phyloP scores from a whole-genome alignment of 1,140 invertebrate species.

The Megathymus violae region DNA sequence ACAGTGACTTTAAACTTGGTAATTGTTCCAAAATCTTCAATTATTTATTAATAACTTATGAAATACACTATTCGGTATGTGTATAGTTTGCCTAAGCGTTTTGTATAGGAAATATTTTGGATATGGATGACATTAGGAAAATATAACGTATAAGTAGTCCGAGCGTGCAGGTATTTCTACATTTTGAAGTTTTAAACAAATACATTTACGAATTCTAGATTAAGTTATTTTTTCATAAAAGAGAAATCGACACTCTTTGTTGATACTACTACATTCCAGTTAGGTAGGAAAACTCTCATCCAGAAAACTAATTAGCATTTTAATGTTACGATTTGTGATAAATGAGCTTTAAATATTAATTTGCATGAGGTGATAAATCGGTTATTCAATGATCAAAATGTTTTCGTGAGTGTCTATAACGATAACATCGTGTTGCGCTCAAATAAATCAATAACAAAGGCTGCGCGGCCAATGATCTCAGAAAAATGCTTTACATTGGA shows the following conservation, averaged over 20 bases:
- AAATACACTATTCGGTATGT: no score
- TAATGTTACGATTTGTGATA: constrained; percentile 13
- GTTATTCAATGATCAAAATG: constrained; percentile 33
- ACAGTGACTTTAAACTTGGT: no score
- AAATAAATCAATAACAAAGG: constrained; percentile 64
- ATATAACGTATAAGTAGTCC: no score
- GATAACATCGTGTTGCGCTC: constrained; percentile 52
- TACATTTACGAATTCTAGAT: background rate
- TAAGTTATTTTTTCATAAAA: background rate
- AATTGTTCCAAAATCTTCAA: no score
- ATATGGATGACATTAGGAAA: no score
- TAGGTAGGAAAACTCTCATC: background rate
- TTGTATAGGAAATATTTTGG: no score
- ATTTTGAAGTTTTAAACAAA: no score
- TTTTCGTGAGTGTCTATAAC: constrained; percentile 43
- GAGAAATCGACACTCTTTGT: background rate
- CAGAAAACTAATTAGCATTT: background rate
- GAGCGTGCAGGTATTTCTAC: no score
- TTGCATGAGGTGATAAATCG: constrained; percentile 27
- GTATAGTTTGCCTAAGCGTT: no score
- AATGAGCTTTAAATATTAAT: constrained; percentile 9
- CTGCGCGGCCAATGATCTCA: constrained; percentile 62
- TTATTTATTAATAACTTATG: no score
- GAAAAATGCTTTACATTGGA: constrained; percentile 59
- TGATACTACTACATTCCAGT: background rate